A percentile compares a stretch with the other conserved stretches of the same genome.
These are phyloP conservation scores for Colius striatus DNA, from an alignment of 2,113 vertebrate genomes.

Conservation along the genomic window DNA sequence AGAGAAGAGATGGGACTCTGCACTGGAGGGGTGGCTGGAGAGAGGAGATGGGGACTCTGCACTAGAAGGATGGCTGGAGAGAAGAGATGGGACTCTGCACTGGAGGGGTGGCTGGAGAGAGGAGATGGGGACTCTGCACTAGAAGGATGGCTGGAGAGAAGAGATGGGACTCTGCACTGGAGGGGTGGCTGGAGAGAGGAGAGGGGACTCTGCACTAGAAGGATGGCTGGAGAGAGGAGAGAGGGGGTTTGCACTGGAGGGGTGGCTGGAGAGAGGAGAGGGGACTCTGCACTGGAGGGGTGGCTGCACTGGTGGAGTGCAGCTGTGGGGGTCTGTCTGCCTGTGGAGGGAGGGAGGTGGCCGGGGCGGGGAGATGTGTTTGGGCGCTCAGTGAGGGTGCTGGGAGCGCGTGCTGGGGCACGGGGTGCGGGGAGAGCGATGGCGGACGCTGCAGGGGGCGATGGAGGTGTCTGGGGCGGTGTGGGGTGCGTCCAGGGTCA, in stretches of 20 bases:
- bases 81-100: too few relatives aligned
- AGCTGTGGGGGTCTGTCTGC: too few relatives aligned
- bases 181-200: too few relatives aligned
- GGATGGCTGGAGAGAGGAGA: too few relatives aligned
- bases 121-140: neutral
- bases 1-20: too few relatives aligned
- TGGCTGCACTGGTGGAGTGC: too few relatives aligned
- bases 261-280: too few relatives aligned
- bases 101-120: neutral
- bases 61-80: rapidly evolving
- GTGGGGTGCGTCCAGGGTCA: neutral
- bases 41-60: neutral
- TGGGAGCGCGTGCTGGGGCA: neutral
- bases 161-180: too few relatives aligned
- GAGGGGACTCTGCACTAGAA: too few relatives aligned
- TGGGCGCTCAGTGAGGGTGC: neutral
- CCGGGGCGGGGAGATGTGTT: neutral
- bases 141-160: rapidly evolving
- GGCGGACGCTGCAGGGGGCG: neutral
- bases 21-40: neutral
- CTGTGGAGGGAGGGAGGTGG: too few relatives aligned
- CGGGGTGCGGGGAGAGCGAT: neutral
- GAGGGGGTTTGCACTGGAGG: too few relatives aligned
- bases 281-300: too few relatives aligned
- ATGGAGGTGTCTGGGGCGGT: neutral